Evolutionary conservation across 2,797 vertebrate genomes (phyloP), one percentile per base, ranked within the genome.

Genomic region (Bradypus variegatus): DNA sequence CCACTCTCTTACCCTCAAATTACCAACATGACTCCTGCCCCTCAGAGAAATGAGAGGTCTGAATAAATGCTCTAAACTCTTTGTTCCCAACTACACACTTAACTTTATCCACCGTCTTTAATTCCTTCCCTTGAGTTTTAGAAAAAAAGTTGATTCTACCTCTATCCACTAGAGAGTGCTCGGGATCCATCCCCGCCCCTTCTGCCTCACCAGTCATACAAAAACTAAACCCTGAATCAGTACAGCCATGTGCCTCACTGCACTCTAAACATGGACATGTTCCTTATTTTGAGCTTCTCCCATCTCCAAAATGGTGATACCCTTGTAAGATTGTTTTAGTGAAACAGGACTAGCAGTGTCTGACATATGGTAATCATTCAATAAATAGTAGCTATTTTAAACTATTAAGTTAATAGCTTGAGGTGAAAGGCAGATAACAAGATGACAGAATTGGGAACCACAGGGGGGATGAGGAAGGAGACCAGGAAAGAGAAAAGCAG

Each of bases 31-130:
- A 29, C 15, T 64, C 14, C 2, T 36, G 41, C 14, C 53, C 38
- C 80, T 76, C 78, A 69, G 78, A 88, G 53, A 92, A 92, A 88
- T 27, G 12, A 79, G 64, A 91, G 33, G 38, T 50, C 53, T 86
- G 75, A 79, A 86, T 85, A 86, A 31, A 79, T 84, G 75, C 53
- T 85, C 33, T 58, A 36, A 65, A 58, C 8, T 29, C 38, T 93
- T 75, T 88, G 16, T 36, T 36, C 73, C 58, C 5, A 48, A 23
- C 23, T 48, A 67, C 21, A 64, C 62, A 87, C 5, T 86, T 36
- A 78, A 64, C 19, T 41, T 6, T 58, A 55, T 18, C 36, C 23
- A 78, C 50, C 25, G 70, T 38, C 53, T 73, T 58, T 70, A 58
- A 85, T 48, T 78, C 38, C 72, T 85, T 85, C 31, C 62, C 50